Percentiles rank a stretch among this genome's conserved stretches.
These are phyloP conservation scores for Microplitis deprimator DNA, from an alignment of 2,888 invertebrate species.

Conservation along the genomic window DNA sequence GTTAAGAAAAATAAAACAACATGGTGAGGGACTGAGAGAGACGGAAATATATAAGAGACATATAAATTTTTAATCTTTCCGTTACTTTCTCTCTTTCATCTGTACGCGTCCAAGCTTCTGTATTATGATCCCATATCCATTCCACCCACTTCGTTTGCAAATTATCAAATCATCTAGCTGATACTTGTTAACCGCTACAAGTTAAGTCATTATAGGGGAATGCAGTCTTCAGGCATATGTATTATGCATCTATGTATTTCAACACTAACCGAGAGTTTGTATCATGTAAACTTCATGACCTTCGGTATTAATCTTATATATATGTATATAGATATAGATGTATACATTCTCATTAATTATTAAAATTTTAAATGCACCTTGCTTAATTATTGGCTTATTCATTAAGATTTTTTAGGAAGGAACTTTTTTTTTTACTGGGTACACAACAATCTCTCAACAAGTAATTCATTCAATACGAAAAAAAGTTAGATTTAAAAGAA, in stretches of 20 bases:
- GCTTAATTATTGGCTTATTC: background rate
- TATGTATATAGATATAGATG: background rate
- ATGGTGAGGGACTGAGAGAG: constrained; percentile 17
- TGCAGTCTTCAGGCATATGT: constrained; percentile 57
- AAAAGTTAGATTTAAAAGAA: background rate
- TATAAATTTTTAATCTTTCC: constrained; percentile 32
- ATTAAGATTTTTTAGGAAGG: background rate
- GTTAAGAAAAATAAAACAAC: constrained; percentile 17
- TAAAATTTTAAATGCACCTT: background rate
- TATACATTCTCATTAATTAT: background rate
- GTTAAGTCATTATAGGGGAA: constrained; percentile 65
- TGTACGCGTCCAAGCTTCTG: constrained; percentile 39
- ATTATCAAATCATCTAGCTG: constrained; percentile 61
- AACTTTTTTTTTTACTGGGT: background rate
- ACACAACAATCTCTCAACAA: background rate
- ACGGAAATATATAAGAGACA: background rate
- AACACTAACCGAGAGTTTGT: constrained; percentile 26
- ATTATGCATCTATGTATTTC: constrained; percentile 57
- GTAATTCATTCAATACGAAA: background rate
- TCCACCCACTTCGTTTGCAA: constrained; percentile 43
- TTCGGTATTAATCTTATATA: background rate
- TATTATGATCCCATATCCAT: constrained; percentile 33
- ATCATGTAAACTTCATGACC: constrained; percentile 10
- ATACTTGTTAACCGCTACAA: constrained; percentile 57
- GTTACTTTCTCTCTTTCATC: constrained; percentile 29